Base-by-base conservation (phyloP, 2,797 vertebrate species). In the Selene dorsalis region DNA sequence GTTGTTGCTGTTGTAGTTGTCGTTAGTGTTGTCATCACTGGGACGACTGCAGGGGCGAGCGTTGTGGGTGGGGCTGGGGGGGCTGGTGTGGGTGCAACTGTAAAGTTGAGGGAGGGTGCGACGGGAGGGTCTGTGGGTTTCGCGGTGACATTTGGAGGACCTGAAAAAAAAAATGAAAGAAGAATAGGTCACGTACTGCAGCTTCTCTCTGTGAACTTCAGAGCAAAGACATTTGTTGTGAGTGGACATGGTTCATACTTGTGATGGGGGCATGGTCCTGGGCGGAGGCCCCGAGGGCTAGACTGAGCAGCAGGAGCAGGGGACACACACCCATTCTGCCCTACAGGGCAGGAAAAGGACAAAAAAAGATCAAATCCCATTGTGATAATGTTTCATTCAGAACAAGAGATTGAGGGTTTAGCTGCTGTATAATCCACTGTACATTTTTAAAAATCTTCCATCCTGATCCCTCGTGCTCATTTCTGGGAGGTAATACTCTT, bases 311-410 rank as follows among this genome's bases (percentile, higher is more conserved):
- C 93, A 96, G 93, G 92, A 95, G 92, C 94, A 95, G 93, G 89
- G 93, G 90, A 93, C 91, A 94, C 89, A 92, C 86, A 94, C 94
- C 94, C 95, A 96, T 96, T 90, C 94, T 95, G 94, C 94, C 95
- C 94, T 95, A 66, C 32, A 79, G 17, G 45, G 11, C 17, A 9
- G n/a, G 72, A 48, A 56, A 68, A 2, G 11, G 45, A 77, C 26
- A 64, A 50, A 12, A 43, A 14, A 43, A 75, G 13, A 16, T 22
- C 20, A 75, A 69, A 69, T 59, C 26, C 60, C 48, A 75, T 5
- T 63, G 18, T 13, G 73, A 59, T 18, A 47, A 30, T 18, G 16
- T 35, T 45, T 74, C 41, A 59, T 22, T 9, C 38, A 73, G 17
- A 83, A 28, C 10, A 55, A 43, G 62, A 79, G 59, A 73, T 39